phyloP scores from a whole-genome alignment of 2,888 invertebrate genomes.

The Hermodice carunculata region DNA sequence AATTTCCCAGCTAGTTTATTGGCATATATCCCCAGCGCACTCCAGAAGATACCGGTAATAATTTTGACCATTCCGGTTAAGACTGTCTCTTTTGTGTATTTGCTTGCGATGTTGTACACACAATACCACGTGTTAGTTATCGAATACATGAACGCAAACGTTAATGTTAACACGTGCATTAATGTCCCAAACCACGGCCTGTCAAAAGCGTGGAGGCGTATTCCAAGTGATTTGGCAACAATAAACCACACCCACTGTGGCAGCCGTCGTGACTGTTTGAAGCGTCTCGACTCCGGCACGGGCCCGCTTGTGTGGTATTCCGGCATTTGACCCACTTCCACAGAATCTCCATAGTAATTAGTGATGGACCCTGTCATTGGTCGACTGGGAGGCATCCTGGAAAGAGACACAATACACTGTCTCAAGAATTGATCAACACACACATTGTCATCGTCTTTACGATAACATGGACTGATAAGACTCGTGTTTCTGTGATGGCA shows the following conservation, averaged over 20 bases:
- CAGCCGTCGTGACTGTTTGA: slow-evolving; percentile 54
- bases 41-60: slow-evolving; percentile 65
- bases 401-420: no score
- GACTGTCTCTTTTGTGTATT: slow-evolving; percentile 60
- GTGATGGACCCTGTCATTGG: no score
- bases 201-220: slow-evolving; percentile 51
- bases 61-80: slow-evolving; percentile 65
- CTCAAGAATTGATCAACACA: no score
- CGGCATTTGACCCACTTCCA: slow-evolving; percentile 6
- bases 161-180: slow-evolving; percentile 58
- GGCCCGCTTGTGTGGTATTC: no score
- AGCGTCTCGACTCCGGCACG: background rate
- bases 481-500: no score
- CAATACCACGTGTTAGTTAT: slow-evolving; percentile 56
- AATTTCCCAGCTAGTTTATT: slow-evolving; percentile 68
- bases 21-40: slow-evolving; percentile 69
- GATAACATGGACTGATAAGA: no score
- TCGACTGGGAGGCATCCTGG: no score
- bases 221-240: slow-evolving; percentile 61
- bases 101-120: slow-evolving; percentile 63
- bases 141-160: slow-evolving; percentile 53
- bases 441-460: no score
- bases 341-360: slow-evolving; percentile 13
- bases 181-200: slow-evolving; percentile 57
- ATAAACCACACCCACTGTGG: slow-evolving; percentile 66